Percentiles rank a stretch among this genome's conserved stretches.
These are phyloP conservation scores for Equus quagga DNA, from an alignment of 2,113 vertebrate species.

Conservation along the genomic window DNA sequence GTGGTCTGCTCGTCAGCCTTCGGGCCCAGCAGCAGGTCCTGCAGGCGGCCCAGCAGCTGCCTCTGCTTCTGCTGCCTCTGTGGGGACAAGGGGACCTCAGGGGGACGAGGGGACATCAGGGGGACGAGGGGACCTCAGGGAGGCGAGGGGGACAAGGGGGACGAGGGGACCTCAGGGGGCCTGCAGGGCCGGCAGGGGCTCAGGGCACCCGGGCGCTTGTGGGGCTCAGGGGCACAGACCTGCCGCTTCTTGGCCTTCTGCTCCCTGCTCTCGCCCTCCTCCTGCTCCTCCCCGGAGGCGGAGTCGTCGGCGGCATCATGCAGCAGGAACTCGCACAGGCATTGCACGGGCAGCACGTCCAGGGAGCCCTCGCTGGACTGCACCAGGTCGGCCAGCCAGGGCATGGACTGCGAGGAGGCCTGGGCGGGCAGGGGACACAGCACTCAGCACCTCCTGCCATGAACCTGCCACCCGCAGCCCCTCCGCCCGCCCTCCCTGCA, in stretches of 20 bases:
- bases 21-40: slow-evolving; percentile 96
- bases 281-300: slow-evolving; percentile 92
- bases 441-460: accelerated
- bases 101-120: not conserved
- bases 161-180: not conserved
- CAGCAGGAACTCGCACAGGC: slow-evolving; percentile 97
- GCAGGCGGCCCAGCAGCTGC: slow-evolving; percentile 96
- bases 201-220: not conserved
- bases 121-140: not conserved
- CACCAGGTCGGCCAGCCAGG: slow-evolving; percentile 98
- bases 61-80: slow-evolving; percentile 98
- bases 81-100: not conserved
- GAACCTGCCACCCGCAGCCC: accelerated
- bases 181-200: accelerated
- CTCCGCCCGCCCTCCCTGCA: accelerated
- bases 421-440: slow-evolving; percentile 42
- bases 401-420: slow-evolving; percentile 99
- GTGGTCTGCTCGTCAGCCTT: slow-evolving; percentile 98
- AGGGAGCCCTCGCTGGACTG: slow-evolving; percentile 98
- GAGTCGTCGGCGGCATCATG: slow-evolving; percentile 95
- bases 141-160: accelerated
- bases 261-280: slow-evolving; percentile 97
- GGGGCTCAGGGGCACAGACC: slow-evolving; percentile 80
- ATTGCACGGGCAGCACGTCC: slow-evolving; percentile 98
- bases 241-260: slow-evolving; percentile 96